phyloP scores from a whole-genome alignment of 2,888 invertebrate species.

The Oscheius onirici region DNA sequence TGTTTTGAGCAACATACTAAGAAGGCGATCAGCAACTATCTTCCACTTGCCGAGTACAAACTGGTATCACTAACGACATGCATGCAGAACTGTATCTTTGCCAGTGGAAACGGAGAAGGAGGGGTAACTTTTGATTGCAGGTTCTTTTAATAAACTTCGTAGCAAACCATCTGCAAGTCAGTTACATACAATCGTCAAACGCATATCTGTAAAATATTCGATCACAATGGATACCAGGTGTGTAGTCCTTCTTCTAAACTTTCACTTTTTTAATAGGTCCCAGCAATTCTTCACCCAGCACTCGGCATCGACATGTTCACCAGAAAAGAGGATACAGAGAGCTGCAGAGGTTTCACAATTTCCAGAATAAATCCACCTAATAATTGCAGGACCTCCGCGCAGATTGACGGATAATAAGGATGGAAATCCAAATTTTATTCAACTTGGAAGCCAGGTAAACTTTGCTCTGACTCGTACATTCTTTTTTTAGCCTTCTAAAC shows the following conservation, averaged over 20 bases:
- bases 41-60: conserved; percentile 63
- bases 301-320: conserved; percentile 64
- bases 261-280: conserved; percentile 38
- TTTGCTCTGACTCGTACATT: not conserved
- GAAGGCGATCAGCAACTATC: conserved; percentile 64
- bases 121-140: conserved; percentile 28
- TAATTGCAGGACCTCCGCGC: not conserved
- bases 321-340: conserved; percentile 57
- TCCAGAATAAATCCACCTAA: not conserved
- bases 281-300: conserved; percentile 67
- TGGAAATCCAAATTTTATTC: conserved; percentile 24
- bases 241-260: not conserved
- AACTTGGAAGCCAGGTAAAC: not conserved
- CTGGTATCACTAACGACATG: conserved; percentile 61
- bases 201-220: conserved; percentile 65
- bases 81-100: conserved; percentile 53
- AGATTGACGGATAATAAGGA: conserved; percentile 1
- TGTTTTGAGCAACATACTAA: conserved; percentile 34
- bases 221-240: conserved; percentile 63
- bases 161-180: conserved; percentile 59
- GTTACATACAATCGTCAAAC: conserved; percentile 64
- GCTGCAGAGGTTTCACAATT: conserved; percentile 56
- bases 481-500: not conserved
- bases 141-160: not conserved
- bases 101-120: conserved; percentile 48